These are phyloP conservation scores for Chrysogorgia sp. DNA, from an alignment of 92 coral and sea anemone genomes.

Conservation along the genomic window DNA sequence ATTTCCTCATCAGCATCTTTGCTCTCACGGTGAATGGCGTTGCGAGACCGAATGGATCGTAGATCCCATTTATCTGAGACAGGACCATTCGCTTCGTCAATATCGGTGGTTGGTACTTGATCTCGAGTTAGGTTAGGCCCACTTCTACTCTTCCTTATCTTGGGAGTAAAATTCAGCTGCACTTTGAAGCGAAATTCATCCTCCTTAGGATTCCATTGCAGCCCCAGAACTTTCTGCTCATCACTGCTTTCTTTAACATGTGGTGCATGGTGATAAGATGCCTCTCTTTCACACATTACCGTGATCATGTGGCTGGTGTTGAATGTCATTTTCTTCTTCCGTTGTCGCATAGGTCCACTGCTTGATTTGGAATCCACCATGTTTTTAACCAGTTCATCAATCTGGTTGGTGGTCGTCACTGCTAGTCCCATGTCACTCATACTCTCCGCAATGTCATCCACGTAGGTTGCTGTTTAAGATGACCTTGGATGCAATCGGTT, in stretches of 20 bases:
- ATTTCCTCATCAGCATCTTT: constrained; percentile 56
- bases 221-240: constrained; percentile 55
- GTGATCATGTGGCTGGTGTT: not conserved
- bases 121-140: constrained; percentile 29
- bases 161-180: constrained; percentile 49
- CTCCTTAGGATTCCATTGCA: constrained; percentile 45
- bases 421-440: not conserved
- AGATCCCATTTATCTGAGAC: constrained; percentile 60
- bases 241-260: not conserved
- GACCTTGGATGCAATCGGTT: constrained; percentile 22
- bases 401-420: not conserved
- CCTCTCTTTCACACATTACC: too few species aligned
- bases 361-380: constrained; percentile 59
- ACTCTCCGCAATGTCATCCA: constrained; percentile 29
- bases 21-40: constrained; percentile 62
- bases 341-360: constrained; percentile 47
- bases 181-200: constrained; percentile 51
- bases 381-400: constrained; percentile 31
- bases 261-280: not conserved
- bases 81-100: constrained; percentile 64
- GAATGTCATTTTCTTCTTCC: not conserved
- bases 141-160: constrained; percentile 40
- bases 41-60: constrained; percentile 68
- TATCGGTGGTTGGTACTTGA: constrained; percentile 36
- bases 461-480: constrained; percentile 16